These are phyloP conservation scores for Mesembrinibis cayennensis DNA, from an alignment of 2,113 vertebrate species.

Conservation along the genomic window DNA sequence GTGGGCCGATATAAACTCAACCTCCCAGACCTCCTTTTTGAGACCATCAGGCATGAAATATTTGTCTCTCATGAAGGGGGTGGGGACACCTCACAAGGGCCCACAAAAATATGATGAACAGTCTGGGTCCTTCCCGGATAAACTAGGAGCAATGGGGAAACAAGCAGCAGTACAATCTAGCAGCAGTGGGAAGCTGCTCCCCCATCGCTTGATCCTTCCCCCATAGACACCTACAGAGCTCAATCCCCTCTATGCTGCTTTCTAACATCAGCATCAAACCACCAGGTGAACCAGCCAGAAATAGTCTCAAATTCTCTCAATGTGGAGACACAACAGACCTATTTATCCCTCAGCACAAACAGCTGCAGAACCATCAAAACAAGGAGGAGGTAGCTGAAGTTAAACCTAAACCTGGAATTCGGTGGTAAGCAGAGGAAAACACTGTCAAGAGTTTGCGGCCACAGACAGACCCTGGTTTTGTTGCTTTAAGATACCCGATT, in stretches of 20 bases:
- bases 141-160: background rate
- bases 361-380: background rate
- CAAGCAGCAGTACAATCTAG: background rate
- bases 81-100: background rate
- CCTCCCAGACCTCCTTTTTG: background rate
- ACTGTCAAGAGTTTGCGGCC: background rate
- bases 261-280: background rate
- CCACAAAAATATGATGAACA: background rate
- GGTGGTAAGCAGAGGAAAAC: background rate
- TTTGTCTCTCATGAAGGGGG: background rate
- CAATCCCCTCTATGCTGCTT: background rate
- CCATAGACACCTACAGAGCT: background rate
- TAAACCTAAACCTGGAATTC: background rate
- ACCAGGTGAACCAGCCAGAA: background rate
- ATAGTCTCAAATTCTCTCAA: background rate
- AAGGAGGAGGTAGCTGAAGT: background rate
- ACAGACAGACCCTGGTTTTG: background rate
- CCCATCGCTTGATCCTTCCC: background rate
- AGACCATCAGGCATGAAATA: background rate
- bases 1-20: background rate
- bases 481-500: slow-evolving; percentile 52
- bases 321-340: background rate
- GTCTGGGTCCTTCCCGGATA: background rate
- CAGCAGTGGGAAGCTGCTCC: background rate
- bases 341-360: background rate